phyloP scores from a whole-genome alignment of 1,140 invertebrate genomes.

The Lepeophtheirus salmonis region DNA sequence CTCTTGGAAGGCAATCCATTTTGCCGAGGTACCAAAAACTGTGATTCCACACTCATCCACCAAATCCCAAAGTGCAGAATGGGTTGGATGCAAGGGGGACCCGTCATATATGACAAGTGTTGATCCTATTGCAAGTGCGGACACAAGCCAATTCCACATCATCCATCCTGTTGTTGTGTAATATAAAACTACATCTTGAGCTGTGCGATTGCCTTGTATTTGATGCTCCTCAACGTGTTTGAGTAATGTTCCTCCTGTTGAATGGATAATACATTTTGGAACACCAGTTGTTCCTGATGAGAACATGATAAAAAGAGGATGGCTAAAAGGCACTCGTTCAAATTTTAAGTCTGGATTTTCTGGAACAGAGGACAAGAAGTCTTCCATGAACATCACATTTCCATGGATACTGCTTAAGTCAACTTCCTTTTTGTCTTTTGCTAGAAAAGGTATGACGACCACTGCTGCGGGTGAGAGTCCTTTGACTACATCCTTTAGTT shows the following conservation, averaged over 20 bases:
- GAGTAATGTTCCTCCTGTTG: conserved; percentile 37
- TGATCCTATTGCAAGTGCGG: conserved; percentile 30
- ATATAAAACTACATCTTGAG: conserved; percentile 36
- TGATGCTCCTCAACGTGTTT: conserved; percentile 39
- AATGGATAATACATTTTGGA: conserved; percentile 43
- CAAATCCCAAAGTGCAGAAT: conserved; percentile 35
- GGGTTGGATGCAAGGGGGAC: conserved; percentile 34
- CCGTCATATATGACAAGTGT: conserved; percentile 41
- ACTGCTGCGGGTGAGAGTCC: conserved; percentile 32
- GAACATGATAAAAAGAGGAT: conserved; percentile 41
- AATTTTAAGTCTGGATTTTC: no score
- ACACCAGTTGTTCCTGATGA: conserved; percentile 40
- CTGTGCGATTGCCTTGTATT: conserved; percentile 33
- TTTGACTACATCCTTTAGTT: conserved; percentile 32
- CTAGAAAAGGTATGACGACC: conserved; percentile 31
- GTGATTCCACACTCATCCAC: conserved; percentile 36
- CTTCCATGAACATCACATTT: conserved; percentile 24
- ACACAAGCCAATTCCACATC: conserved; percentile 43
- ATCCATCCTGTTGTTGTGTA: conserved; percentile 43
- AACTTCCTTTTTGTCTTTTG: not conserved
- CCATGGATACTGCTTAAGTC: no score
- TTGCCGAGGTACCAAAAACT: conserved; percentile 39
- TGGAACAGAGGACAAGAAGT: no score
- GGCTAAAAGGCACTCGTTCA: conserved; percentile 38
- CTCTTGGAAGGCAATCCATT: conserved; percentile 36